Percentiles rank a stretch among this genome's conserved stretches.
Evolutionary conservation across 1,140 invertebrate species (phyloP).

Genomic region (Asobara japonica): DNA sequence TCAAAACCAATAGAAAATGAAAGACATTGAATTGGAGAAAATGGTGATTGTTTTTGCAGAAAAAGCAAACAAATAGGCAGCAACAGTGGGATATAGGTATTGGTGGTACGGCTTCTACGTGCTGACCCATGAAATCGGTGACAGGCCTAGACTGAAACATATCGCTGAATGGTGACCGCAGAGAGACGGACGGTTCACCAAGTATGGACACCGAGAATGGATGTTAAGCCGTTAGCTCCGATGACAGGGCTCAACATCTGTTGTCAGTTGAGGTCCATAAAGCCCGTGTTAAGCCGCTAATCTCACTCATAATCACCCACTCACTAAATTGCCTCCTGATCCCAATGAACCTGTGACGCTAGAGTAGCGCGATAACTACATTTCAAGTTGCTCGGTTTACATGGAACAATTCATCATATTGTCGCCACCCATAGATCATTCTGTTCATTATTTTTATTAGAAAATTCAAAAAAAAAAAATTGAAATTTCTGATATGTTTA

Average conservation of each 20-base stretch:
- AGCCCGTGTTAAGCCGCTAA: neutral
- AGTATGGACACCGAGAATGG: neutral
- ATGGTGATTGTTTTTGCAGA: too few relatives aligned
- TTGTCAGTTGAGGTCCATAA: neutral
- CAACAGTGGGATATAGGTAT: too few relatives aligned
- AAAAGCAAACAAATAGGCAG: neutral
- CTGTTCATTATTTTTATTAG: too few relatives aligned
- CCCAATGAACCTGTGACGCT: neutral
- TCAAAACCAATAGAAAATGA: too few relatives aligned
- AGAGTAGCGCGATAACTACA: too few relatives aligned
- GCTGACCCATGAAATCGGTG: constrained; percentile 18
- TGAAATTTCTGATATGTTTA: too few relatives aligned
- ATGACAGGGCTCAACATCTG: neutral
- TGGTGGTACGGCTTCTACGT: constrained; percentile 5
- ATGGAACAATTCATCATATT: neutral
- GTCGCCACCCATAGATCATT: too few relatives aligned
- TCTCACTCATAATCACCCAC: neutral
- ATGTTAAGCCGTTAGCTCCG: neutral
- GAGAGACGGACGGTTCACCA: neutral
- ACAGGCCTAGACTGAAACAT: neutral
- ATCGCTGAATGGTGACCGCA: neutral
- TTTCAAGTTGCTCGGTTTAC: too few relatives aligned
- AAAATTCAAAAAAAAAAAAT: too few relatives aligned
- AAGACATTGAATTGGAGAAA: too few relatives aligned
- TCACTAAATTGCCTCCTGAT: neutral